A percentile compares a stretch with the other conserved stretches of the same genome.
Evolutionary conservation across 2,888 invertebrate species (phyloP).

Genomic region (Acronicta leporina): DNA sequence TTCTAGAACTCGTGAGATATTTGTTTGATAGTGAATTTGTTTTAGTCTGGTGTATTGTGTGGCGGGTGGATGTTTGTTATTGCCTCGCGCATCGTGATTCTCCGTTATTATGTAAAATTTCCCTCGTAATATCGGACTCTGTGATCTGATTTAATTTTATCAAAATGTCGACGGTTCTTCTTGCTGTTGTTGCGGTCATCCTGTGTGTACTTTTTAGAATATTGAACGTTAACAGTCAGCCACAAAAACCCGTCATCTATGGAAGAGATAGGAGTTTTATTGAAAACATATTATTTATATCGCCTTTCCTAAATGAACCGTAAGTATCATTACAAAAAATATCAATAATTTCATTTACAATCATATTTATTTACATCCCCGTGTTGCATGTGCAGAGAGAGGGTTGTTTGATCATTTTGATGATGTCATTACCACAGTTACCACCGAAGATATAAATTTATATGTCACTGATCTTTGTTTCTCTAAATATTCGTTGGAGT

Average conservation of each 20-base stretch:
- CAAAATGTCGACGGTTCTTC: slow-evolving; percentile 94
- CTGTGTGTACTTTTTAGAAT: slow-evolving; percentile 95
- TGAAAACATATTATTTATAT: slow-evolving; percentile 93
- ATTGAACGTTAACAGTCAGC: slow-evolving; percentile 95
- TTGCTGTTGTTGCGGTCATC: slow-evolving; percentile 94
- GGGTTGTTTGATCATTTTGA: slow-evolving; percentile 68
- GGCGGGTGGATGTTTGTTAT: slow-evolving; percentile 58
- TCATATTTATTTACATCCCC: slow-evolving; percentile 30
- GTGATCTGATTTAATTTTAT: slow-evolving; percentile 47
- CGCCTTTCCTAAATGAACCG: slow-evolving; percentile 94
- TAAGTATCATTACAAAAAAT: slow-evolving; percentile 88
- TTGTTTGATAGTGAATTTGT: slow-evolving; percentile 35
- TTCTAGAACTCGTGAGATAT: slow-evolving; percentile 37
- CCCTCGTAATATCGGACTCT: slow-evolving; percentile 47
- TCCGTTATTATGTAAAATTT: slow-evolving; percentile 77
- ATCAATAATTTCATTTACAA: slow-evolving; percentile 20
- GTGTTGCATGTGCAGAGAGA: slow-evolving; percentile 18
- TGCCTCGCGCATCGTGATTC: slow-evolving; percentile 57
- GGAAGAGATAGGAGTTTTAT: slow-evolving; percentile 94
- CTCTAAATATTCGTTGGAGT: no score
- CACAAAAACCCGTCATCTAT: slow-evolving; percentile 93
- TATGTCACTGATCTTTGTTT: slow-evolving; percentile 13
- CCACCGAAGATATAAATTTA: slow-evolving; percentile 45
- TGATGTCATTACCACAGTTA: slow-evolving; percentile 72
- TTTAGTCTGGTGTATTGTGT: slow-evolving; percentile 61